Evolutionary conservation across 1,140 invertebrate species (phyloP).

Genomic region (Chironomus tepperi): DNA sequence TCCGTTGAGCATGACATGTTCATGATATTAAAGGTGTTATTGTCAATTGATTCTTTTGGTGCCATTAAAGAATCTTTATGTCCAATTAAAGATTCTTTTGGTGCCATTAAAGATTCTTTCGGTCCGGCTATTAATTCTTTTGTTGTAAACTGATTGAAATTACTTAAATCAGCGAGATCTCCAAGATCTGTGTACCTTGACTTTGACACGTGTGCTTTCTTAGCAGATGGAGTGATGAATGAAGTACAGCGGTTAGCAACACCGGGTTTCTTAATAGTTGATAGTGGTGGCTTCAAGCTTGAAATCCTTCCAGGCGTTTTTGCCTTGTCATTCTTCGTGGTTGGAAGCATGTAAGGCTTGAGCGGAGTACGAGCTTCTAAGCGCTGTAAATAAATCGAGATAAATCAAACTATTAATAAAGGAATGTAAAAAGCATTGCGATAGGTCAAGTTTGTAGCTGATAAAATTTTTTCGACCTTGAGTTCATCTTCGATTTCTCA

Average conservation of each 20-base stretch:
- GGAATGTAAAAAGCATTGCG: no score
- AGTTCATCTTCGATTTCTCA: no score
- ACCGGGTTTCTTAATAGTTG: not conserved
- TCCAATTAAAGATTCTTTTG: not conserved
- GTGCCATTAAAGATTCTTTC: not conserved
- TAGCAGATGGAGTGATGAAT: not conserved
- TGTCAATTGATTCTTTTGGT: conserved; percentile 14
- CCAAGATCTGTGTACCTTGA: not conserved
- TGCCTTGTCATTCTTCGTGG: not conserved
- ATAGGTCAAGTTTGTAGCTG: no score
- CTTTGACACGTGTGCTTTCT: not conserved
- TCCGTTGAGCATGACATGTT: conserved; percentile 28
- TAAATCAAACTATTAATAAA: no score
- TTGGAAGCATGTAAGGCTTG: not conserved
- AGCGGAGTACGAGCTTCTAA: not conserved
- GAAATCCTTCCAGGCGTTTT: not conserved
- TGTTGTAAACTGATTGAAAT: no score
- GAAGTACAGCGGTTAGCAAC: not conserved
- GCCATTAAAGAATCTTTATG: not conserved
- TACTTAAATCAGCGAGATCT: no score
- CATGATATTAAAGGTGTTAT: conserved; percentile 25
- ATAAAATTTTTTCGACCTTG: no score
- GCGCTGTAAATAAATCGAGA: not conserved
- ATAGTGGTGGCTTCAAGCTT: not conserved
- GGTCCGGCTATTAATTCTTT: no score